Evolutionary conservation across 2,797 vertebrate species (phyloP).

Genomic region (Selene dorsalis): DNA sequence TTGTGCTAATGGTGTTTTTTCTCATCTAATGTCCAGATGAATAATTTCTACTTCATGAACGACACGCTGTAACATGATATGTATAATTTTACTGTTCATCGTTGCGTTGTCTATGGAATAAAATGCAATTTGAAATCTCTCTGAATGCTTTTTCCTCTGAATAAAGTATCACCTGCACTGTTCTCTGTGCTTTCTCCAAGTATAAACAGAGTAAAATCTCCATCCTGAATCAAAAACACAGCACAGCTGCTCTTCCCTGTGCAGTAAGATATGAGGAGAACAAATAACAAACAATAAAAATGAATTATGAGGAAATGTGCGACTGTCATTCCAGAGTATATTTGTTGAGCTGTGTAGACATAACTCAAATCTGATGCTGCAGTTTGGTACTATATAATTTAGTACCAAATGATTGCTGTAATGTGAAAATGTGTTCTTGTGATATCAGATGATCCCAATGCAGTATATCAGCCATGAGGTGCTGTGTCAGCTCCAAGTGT

Average conservation of each 20-base stretch:
- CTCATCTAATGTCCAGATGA: slow-evolving; percentile 32
- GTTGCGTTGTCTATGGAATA: slow-evolving; percentile 44
- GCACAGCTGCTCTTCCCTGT: background rate
- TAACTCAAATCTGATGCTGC: background rate
- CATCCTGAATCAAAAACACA: background rate
- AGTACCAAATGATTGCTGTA: slow-evolving; percentile 13
- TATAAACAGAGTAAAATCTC: background rate
- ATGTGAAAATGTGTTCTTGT: slow-evolving; percentile 14
- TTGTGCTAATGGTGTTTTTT: slow-evolving; percentile 35
- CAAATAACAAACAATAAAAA: slow-evolving; percentile 20
- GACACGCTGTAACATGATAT: slow-evolving; percentile 28
- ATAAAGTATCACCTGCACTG: slow-evolving; percentile 43
- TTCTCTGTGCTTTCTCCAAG: background rate
- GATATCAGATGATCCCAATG: background rate
- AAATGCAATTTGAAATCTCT: slow-evolving; percentile 50
- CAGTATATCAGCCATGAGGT: background rate
- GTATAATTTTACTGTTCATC: slow-evolving; percentile 30
- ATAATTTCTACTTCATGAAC: slow-evolving; percentile 29
- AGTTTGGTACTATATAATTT: slow-evolving; percentile 1
- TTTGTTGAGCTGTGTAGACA: background rate
- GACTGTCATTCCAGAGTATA: background rate
- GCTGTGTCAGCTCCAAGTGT: slow-evolving; percentile 8
- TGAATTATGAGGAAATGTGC: slow-evolving; percentile 5
- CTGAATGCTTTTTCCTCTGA: slow-evolving; percentile 41
- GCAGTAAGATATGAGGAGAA: background rate